A percentile compares a stretch with the other conserved stretches of the same genome.
phyloP scores from a whole-genome alignment of 2,113 vertebrate genomes.

The Corythornis cristatus region DNA sequence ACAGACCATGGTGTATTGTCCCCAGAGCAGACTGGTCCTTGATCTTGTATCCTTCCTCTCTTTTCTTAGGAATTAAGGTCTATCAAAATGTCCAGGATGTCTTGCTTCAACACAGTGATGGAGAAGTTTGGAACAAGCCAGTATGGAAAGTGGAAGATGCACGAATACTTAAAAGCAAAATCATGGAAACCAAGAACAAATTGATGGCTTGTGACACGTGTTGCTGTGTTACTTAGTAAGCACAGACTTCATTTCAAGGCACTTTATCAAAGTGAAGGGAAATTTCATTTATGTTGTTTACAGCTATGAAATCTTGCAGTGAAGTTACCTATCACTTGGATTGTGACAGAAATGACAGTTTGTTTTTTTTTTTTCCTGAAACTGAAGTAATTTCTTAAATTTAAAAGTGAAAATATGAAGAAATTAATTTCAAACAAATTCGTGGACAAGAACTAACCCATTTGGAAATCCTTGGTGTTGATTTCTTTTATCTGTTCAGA shows the following conservation, averaged over 20 bases:
- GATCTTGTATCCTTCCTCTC: neutral
- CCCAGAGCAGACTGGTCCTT: neutral
- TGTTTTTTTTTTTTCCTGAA: no score
- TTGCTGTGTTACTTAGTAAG: neutral
- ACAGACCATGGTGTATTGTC: neutral
- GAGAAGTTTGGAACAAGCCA: neutral
- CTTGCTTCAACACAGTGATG: accelerated
- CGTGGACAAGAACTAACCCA: neutral
- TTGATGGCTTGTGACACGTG: neutral
- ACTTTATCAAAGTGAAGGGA: neutral
- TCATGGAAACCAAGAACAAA: neutral
- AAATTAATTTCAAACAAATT: neutral
- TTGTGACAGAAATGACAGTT: neutral
- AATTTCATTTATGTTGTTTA: neutral
- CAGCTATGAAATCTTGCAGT: neutral
- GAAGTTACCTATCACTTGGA: neutral
- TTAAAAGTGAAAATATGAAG: neutral
- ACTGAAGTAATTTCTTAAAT: neutral
- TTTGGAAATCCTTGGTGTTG: neutral
- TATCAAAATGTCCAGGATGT: neutral
- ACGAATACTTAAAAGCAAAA: neutral
- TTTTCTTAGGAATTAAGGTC: neutral
- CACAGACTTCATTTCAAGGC: neutral
- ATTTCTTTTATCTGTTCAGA: neutral
- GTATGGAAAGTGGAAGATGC: neutral